phyloP scores from a whole-genome alignment of 2,888 invertebrate genomes.

The Aleiodes leptofemur region DNA sequence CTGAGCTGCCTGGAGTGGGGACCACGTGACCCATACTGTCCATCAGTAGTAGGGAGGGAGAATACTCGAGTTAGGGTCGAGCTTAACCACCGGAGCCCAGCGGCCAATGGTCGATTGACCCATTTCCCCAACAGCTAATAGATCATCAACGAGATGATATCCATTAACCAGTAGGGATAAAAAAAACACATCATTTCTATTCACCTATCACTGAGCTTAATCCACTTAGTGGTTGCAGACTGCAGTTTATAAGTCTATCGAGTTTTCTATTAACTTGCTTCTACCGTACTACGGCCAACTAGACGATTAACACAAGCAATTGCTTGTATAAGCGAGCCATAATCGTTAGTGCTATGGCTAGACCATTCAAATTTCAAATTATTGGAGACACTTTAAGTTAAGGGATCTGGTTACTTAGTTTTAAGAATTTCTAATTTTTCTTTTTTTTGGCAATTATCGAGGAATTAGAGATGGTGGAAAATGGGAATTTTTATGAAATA shows the following conservation, averaged over 20 bases:
- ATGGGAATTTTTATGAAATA: too few relatives aligned
- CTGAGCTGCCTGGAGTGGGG: too few relatives aligned
- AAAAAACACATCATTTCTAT: conserved; percentile 34
- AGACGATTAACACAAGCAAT: conserved; percentile 43
- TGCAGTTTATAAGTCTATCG: conserved; percentile 34
- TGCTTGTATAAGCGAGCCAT: conserved; percentile 29
- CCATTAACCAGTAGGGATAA: conserved; percentile 53
- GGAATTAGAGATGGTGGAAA: too few relatives aligned
- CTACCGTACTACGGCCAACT: conserved; percentile 13
- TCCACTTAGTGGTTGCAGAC: conserved; percentile 35
- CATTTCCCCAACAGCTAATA: conserved; percentile 64
- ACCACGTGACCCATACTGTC: too few relatives aligned
- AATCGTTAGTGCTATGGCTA: conserved; percentile 14
- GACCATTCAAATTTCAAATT: neutral
- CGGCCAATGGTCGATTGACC: conserved; percentile 59
- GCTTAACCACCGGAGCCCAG: neutral
- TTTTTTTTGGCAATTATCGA: too few relatives aligned
- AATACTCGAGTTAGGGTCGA: too few relatives aligned
- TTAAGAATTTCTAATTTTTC: too few relatives aligned
- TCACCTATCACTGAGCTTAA: conserved; percentile 29
- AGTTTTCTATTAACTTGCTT: conserved; percentile 48
- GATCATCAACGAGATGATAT: conserved; percentile 64
- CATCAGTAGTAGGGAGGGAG: too few relatives aligned
- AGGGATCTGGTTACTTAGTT: too few relatives aligned
- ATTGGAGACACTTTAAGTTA: too few relatives aligned